Evolutionary conservation across 2,888 invertebrate species (phyloP), one percentile per base, ranked within the genome.

Genomic region (Pterostichus madidus): DNA sequence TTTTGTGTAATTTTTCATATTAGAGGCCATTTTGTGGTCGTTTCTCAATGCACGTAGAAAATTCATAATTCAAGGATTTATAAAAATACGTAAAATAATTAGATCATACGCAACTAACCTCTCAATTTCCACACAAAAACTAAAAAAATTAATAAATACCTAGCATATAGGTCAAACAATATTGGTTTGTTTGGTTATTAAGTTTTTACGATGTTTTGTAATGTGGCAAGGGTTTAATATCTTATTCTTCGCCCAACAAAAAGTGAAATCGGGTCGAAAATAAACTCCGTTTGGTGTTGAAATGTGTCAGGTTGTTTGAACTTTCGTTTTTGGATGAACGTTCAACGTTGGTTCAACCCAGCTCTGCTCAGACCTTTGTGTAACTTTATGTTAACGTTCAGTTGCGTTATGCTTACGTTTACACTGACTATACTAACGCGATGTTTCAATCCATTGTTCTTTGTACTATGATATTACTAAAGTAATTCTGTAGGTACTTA

Each of bases 311-410:
- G 17, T 24, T 59, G 49, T 73, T 73, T 73, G 49, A 73, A 73
- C 73, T 73, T 73, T 73, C 73, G 44, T 73, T 73, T 73, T 73
- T 73, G 73, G 73, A 52, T 52, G 52, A 5, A n/a, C 39, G 39
- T 7, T 6, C 10, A n/a, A 5, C n/a, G 52, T 52, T 8, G 8
- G 10, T n/a, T 52, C 52, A n/a, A n/a, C 5, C 52, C n/a, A 52
- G n/a, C 24, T 24, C 24, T 24, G 52, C 13, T 0, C 13, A 52
- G 24, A 13, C 52, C 52, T 13, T 52, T 52, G 52, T 52, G 24
- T 52, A 39, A 39, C 7, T 39, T 39, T 39, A 39, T 39, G 39
- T 39, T 39, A 39, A 8, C 39, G 39, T 39, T 39, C 39, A 7
- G 39, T 39, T 39, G 39, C 39, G 39, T 39, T 39, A 39, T 8